Evolutionary conservation across 2,797 vertebrate species (phyloP), one percentile per base, ranked within the genome.

Genomic region (Gallinago stenura): DNA sequence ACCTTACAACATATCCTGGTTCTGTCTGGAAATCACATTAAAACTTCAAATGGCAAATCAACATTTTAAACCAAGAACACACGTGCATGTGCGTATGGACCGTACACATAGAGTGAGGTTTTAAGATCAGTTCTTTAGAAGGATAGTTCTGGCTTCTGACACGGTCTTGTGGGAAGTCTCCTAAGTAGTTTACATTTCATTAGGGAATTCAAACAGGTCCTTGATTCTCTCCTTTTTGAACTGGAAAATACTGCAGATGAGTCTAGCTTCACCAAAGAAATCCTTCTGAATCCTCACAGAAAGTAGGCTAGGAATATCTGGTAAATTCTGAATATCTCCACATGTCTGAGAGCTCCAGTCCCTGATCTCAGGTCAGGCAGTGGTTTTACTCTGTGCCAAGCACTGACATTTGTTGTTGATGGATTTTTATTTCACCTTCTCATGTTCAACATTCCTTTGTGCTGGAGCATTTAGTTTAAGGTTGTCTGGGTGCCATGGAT

Each of bases 401-500:
- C 48, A 61, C 3, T 81, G 90, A 89, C 61, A 50, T 71, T 94
- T 92, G 75, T 66, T 96, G 58, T 80, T 94, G 84, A 85, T 53
- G n/a, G 71, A 89, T 85, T 87, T 93, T 91, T 87, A 53, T 91
- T 93, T 91, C 75, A 87, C 88, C 75, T 87, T 94, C 90, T 94
- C 83, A 77, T 89, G 65, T 92, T 93, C 28, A 89, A 41, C 90
- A 92, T 96, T 96, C 84, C 57, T 94, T 91, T 94, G 81, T 89
- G 83, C 51, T 84, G 81, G 89, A 95, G 77, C 71, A 77, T 68
- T 87, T 87, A 83, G 75, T 89, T 95, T 89, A 89, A 75, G 41
- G 21, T 31, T 92, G 86, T 85, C 91, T 81, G 68, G 19, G 61
- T 94, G 75, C 89, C 84, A 68, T 58, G 56, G 71, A 50, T 50